These are phyloP conservation scores for Berghia stephanieae DNA, from an alignment of 1,140 invertebrate species.

Conservation along the genomic window DNA sequence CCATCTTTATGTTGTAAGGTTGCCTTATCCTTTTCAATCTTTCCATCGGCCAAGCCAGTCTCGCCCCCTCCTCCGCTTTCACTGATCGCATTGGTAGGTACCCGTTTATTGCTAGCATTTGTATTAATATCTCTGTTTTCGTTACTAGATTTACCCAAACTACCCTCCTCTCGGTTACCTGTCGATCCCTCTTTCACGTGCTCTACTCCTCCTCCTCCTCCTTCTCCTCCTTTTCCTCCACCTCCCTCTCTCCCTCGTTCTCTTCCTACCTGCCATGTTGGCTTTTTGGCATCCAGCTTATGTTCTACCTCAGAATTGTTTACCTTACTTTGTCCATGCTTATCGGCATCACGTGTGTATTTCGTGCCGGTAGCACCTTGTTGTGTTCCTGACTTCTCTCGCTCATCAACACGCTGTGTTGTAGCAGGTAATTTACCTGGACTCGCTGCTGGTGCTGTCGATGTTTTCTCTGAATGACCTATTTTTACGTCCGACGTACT, in stretches of 20 bases:
- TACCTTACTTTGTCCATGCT: not conserved
- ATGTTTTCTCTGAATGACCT: not conserved
- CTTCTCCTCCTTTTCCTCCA: conserved; percentile 2
- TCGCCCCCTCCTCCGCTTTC: not conserved
- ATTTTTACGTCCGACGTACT: too few species aligned
- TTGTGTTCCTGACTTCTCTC: not conserved
- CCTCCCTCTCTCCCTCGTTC: conserved; percentile 12
- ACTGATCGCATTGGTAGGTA: not conserved
- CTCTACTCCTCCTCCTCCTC: not conserved
- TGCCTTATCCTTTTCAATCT: not conserved
- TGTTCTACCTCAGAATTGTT: not conserved
- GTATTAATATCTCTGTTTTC: not conserved
- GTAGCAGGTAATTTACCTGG: conserved; percentile 6
- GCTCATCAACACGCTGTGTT: not conserved
- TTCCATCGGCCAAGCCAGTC: not conserved
- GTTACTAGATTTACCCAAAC: not conserved
- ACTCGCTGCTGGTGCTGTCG: not conserved
- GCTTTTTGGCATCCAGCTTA: not conserved
- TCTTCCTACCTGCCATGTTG: not conserved
- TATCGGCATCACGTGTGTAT: not conserved
- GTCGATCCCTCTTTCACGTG: not conserved
- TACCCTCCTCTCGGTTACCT: not conserved
- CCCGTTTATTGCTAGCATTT: not conserved
- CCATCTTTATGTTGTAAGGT: not conserved
- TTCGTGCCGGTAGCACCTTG: not conserved